Conservation (phyloP, 2,888 invertebrate genomes). For the Teleogryllus oceanicus region DNA sequence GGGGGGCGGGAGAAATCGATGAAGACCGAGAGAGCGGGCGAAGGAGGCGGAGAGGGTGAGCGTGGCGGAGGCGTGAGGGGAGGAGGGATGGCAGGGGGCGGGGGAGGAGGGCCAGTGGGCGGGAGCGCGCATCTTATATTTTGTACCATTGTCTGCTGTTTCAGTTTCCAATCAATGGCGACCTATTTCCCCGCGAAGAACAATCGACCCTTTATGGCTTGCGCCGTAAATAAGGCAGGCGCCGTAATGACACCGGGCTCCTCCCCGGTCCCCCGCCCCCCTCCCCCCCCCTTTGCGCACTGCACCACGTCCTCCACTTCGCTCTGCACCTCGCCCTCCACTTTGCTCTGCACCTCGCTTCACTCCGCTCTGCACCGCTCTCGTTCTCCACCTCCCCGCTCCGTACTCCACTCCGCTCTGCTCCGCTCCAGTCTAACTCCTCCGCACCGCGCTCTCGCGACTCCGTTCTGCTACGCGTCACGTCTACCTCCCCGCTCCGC, state of each 20-base stretch:
- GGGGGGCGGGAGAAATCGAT: background rate
- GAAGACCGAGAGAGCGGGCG: background rate
- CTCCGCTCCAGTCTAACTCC: too few species aligned
- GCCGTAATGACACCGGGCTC: slow-evolving; percentile 33
- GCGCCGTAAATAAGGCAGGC: slow-evolving; percentile 18
- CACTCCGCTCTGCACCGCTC: too few species aligned
- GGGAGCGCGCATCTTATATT: background rate
- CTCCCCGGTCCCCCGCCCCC: slow-evolving; percentile 37
- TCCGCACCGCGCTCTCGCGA: too few species aligned
- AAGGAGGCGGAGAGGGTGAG: background rate
- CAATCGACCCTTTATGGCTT: slow-evolving; percentile 9
- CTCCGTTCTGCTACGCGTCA: too few species aligned
- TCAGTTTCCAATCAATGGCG: slow-evolving; percentile 18
- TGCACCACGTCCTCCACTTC: slow-evolving; percentile 33
- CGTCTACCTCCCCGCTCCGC: too few species aligned
- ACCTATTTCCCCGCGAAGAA: slow-evolving; percentile 10
- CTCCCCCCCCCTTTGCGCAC: too few species aligned
- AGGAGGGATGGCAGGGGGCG: background rate
- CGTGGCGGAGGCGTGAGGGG: background rate
- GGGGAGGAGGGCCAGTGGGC: background rate
- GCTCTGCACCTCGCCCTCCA: too few species aligned
- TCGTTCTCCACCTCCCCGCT: too few species aligned
- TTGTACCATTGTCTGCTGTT: slow-evolving; percentile 10
- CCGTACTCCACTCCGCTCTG: too few species aligned
- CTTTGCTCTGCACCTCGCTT: too few species aligned